These are phyloP conservation scores for Melieria crassipennis DNA, from an alignment of 2,888 invertebrate species.

Conservation along the genomic window DNA sequence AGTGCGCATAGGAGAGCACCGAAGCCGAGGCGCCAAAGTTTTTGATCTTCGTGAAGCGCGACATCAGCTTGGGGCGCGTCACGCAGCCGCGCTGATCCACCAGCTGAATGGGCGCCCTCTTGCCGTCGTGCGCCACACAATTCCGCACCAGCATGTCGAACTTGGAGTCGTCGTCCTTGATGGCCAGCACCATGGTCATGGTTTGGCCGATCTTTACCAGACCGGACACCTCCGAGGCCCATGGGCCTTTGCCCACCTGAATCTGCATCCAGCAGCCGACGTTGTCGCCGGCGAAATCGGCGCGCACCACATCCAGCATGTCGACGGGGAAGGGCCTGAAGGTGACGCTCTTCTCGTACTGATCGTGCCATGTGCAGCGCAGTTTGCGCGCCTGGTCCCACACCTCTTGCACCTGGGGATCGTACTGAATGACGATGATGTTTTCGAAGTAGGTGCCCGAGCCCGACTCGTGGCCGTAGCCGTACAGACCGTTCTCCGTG, in stretches of 20 bases:
- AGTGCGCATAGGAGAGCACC: constrained; percentile 90
- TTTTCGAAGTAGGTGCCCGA: constrained; percentile 95
- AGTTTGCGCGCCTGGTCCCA: constrained; percentile 95
- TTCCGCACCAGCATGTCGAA: constrained; percentile 95
- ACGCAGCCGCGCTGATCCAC: constrained; percentile 94
- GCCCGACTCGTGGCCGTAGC: constrained; percentile 87
- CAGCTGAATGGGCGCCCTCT: constrained; percentile 90
- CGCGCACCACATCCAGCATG: constrained; percentile 93
- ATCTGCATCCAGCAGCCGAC: constrained; percentile 99
- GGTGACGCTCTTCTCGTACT: constrained; percentile 94
- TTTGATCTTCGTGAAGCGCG: constrained; percentile 92
- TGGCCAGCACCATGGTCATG: constrained; percentile 96
- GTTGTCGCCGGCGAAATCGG: constrained; percentile 94
- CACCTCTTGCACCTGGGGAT: constrained; percentile 92
- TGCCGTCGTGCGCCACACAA: constrained; percentile 94
- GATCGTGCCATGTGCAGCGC: constrained; percentile 94
- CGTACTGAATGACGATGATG: constrained; percentile 92
- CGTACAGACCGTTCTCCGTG: constrained; percentile 88
- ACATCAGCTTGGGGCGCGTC: constrained; percentile 91
- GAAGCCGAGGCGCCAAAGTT: constrained; percentile 94
- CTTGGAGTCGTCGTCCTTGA: constrained; percentile 93
- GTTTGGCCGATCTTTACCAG: constrained; percentile 95
- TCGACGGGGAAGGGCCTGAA: constrained; percentile 95
- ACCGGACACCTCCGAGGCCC: constrained; percentile 95
- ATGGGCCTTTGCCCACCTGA: constrained; percentile 93